These are phyloP conservation scores for Girardinichthys multiradiatus DNA, from an alignment of 2,113 vertebrate species.

Conservation along the genomic window DNA sequence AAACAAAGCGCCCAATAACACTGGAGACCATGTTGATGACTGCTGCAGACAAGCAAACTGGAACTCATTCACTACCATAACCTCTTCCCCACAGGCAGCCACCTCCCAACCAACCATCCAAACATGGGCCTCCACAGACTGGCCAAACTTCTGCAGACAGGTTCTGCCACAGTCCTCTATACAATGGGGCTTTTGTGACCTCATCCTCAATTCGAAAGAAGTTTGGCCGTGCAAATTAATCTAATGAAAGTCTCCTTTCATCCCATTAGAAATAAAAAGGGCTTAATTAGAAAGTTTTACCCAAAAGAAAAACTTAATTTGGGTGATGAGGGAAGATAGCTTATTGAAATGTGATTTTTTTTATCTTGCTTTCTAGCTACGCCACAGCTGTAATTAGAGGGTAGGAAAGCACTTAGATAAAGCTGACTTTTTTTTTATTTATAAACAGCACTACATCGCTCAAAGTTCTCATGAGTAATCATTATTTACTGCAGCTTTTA, in stretches of 20 bases:
- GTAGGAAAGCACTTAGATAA: no score
- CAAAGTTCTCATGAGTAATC: no score
- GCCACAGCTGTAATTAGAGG: no score
- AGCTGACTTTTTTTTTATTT: no score
- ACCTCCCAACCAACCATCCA: not conserved
- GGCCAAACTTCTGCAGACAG: slow-evolving; percentile 50
- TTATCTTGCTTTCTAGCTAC: no score
- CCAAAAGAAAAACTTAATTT: not conserved
- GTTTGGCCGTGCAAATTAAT: not conserved
- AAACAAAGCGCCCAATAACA: slow-evolving; percentile 37
- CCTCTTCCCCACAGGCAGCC: slow-evolving; percentile 27
- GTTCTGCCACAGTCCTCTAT: slow-evolving; percentile 38
- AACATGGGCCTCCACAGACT: slow-evolving; percentile 32
- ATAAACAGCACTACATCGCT: no score
- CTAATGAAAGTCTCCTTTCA: not conserved
- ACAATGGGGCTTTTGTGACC: slow-evolving; percentile 70
- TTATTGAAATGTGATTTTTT: not conserved
- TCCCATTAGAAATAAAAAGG: not conserved
- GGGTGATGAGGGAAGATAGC: not conserved
- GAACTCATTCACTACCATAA: slow-evolving; percentile 61
- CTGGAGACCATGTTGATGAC: slow-evolving; percentile 66
- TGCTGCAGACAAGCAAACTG: slow-evolving; percentile 55
- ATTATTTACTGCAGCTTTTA: no score
- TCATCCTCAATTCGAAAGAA: slow-evolving; percentile 19
- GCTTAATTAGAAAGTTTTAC: not conserved